A percentile compares a stretch with the other conserved stretches of the same genome.
Conservation (phyloP, 2,113 vertebrate species). For the Ophiodon elongatus region DNA sequence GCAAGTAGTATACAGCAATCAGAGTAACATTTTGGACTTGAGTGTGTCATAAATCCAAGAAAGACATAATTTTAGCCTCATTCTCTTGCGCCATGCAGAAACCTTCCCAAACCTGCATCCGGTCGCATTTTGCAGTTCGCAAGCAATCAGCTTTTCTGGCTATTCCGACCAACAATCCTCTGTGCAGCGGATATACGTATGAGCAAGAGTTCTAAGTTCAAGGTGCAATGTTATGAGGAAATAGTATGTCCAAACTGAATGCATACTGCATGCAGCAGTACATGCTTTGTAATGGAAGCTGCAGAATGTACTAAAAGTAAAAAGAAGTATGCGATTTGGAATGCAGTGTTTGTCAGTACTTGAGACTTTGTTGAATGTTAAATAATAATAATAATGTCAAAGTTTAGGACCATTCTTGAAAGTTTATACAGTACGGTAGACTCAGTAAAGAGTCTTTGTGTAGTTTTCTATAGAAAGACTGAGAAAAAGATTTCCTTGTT, state of each 20-base stretch:
- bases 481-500: not conserved
- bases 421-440: not conserved
- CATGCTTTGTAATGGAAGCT: not conserved
- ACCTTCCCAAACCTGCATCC: not conserved
- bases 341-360: too few species aligned
- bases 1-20: not conserved
- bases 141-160: too few species aligned
- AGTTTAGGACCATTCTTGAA: not conserved
- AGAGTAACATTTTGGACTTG: not conserved
- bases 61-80: not conserved
- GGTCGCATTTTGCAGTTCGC: too few species aligned
- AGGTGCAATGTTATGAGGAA: not conserved
- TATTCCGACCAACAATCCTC: too few species aligned
- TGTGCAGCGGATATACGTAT: not conserved
- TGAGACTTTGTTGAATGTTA: too few species aligned
- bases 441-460: not conserved
- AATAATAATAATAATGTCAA: not conserved
- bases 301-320: not conserved
- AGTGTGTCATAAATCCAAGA: not conserved
- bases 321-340: too few species aligned
- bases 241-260: not conserved
- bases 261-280: not conserved
- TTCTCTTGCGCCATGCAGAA: not conserved
- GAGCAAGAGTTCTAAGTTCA: not conserved
- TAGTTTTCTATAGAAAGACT: not conserved